Conservation (phyloP, 2,113 vertebrate species). For the Eudyptes chrysolophus region DNA sequence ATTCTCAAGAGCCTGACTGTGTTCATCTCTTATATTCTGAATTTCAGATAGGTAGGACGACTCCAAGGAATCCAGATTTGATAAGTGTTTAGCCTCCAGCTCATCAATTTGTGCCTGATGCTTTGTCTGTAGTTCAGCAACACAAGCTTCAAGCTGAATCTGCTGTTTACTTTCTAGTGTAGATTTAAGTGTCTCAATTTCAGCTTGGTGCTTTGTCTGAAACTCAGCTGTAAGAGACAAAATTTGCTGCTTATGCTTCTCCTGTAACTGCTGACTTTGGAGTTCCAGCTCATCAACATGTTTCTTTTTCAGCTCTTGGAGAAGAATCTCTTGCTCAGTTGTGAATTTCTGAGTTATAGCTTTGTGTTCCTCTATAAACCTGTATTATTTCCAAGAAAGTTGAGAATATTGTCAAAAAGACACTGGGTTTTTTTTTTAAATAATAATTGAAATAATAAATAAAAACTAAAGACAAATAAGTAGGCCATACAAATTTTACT, state of each 20-base stretch:
- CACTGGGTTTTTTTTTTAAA: not conserved
- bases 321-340: constrained; percentile 73
- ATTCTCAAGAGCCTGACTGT: constrained; percentile 67
- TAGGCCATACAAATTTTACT: not conserved
- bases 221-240: constrained; percentile 61
- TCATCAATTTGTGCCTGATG: constrained; percentile 79
- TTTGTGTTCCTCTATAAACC: constrained; percentile 81
- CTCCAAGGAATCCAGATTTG: constrained; percentile 86
- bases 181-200: constrained; percentile 60
- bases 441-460: not conserved
- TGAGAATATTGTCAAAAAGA: not conserved
- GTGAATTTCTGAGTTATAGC: constrained; percentile 69
- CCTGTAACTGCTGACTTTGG: constrained; percentile 56
- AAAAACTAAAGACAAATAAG: not conserved
- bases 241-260: constrained; percentile 60
- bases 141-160: constrained; percentile 71
- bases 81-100: constrained; percentile 80
- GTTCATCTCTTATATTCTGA: constrained; percentile 77
- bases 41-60: constrained; percentile 84
- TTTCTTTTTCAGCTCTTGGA: constrained; percentile 71
- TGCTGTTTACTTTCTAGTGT: constrained; percentile 66
- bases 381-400: constrained; percentile 53
- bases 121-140: constrained; percentile 71
- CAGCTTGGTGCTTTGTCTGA: constrained; percentile 67
- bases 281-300: constrained; percentile 67